Conservation (phyloP, 1,140 invertebrate species). For the Laodelphax striatellus region DNA sequence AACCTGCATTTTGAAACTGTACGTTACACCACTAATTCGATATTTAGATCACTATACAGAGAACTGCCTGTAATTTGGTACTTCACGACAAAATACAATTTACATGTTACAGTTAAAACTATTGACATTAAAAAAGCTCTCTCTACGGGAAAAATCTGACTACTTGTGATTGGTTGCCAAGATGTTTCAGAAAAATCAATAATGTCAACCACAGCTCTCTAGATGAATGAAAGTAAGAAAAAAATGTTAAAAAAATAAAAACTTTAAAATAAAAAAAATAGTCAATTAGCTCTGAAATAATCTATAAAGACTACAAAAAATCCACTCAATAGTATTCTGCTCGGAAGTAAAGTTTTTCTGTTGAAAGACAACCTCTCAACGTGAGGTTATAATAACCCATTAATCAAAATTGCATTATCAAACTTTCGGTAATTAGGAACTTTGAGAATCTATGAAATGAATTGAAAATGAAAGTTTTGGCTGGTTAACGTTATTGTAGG, state of each 20-base stretch:
- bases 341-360: too few relatives aligned
- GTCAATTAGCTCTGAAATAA: too few relatives aligned
- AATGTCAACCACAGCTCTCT: slow-evolving; percentile 20
- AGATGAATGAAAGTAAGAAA: slow-evolving; percentile 17
- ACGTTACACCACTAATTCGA: slow-evolving; percentile 6
- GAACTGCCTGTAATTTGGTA: slow-evolving; percentile 4
- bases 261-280: too few relatives aligned
- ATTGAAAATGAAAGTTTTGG: too few relatives aligned
- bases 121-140: slow-evolving; percentile 19
- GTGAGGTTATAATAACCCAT: too few relatives aligned
- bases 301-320: too few relatives aligned
- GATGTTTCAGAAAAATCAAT: slow-evolving; percentile 22
- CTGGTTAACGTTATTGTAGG: too few relatives aligned
- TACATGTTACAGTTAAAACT: slow-evolving; percentile 10
- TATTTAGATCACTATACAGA: slow-evolving; percentile 5
- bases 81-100: slow-evolving; percentile 9
- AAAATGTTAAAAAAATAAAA: background rate
- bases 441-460: too few relatives aligned
- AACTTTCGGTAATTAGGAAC: too few relatives aligned
- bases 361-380: too few relatives aligned
- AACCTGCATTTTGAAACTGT: slow-evolving; percentile 43
- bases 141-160: slow-evolving; percentile 21
- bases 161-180: slow-evolving; percentile 19
- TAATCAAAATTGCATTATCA: too few relatives aligned
- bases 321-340: too few relatives aligned